A percentile compares a stretch with the other conserved stretches of the same genome.
Evolutionary conservation across 2,888 invertebrate genomes (phyloP).

Genomic region (Megaustenia siamemsis): DNA sequence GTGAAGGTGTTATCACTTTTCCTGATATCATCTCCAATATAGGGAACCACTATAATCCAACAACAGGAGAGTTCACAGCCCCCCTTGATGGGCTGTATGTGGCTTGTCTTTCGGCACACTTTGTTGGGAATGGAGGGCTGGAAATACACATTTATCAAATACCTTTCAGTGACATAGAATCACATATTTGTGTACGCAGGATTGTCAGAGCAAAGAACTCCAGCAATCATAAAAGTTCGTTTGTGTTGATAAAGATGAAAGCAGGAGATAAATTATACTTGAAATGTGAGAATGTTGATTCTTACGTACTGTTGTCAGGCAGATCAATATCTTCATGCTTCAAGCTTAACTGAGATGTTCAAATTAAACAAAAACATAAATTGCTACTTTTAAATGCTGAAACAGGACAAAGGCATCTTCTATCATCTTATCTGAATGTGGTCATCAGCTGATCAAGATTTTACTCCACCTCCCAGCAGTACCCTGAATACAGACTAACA

Average conservation of each 20-base stretch:
- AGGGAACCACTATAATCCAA: constrained; percentile 3
- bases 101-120: not conserved
- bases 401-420: too few relatives aligned
- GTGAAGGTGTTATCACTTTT: too few relatives aligned
- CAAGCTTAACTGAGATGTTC: not conserved
- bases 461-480: too few relatives aligned
- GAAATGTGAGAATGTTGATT: not conserved
- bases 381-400: too few relatives aligned
- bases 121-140: not conserved
- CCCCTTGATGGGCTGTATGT: not conserved
- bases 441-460: too few relatives aligned
- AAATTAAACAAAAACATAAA: not conserved
- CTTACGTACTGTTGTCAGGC: not conserved
- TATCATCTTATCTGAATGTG: too few relatives aligned
- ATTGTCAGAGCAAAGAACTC: not conserved
- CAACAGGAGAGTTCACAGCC: not conserved
- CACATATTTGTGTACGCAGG: not conserved
- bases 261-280: not conserved
- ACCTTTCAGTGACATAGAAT: not conserved
- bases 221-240: not conserved
- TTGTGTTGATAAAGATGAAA: not conserved
- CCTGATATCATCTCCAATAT: not conserved
- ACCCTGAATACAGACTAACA: too few relatives aligned
- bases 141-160: not conserved
- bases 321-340: not conserved